These are phyloP conservation scores for Drosophila oshimai DNA, from an alignment of 1,140 invertebrate genomes.

Conservation along the genomic window DNA sequence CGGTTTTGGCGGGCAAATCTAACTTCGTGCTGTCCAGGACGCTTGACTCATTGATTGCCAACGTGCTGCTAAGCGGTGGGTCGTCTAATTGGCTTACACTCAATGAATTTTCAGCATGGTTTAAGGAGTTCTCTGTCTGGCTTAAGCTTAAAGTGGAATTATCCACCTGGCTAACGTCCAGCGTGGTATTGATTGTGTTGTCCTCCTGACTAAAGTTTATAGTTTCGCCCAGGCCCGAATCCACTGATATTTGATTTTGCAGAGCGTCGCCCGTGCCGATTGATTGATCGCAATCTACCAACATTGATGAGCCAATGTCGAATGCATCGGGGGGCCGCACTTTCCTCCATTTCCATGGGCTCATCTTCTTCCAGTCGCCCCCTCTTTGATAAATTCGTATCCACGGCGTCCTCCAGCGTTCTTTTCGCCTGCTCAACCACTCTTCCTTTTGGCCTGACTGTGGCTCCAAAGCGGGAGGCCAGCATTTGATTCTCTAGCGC, in stretches of 20 bases:
- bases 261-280: not conserved
- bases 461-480: constrained; percentile 58
- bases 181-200: not conserved
- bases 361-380: not conserved
- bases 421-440: constrained; percentile 6
- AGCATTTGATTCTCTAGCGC: constrained; percentile 70
- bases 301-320: not conserved
- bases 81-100: constrained; percentile 15
- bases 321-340: not conserved
- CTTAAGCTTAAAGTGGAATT: not conserved
- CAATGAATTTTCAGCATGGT: constrained; percentile 1
- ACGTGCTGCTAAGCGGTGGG: constrained; percentile 34
- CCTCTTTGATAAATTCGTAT: not conserved
- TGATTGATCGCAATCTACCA: not conserved
- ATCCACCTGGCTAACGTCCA: not conserved
- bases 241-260: constrained; percentile 13
- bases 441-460: not conserved
- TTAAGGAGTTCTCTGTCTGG: not conserved
- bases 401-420: not conserved
- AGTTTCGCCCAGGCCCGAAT: constrained; percentile 29
- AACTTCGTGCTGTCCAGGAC: constrained; percentile 25
- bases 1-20: constrained; percentile 3
- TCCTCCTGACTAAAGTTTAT: not conserved
- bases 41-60: constrained; percentile 38
- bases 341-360: not conserved